Percentiles rank a stretch among this genome's conserved stretches.
Evolutionary conservation across 1,140 invertebrate genomes (phyloP).

Genomic region (Onthophagus taurus): DNA sequence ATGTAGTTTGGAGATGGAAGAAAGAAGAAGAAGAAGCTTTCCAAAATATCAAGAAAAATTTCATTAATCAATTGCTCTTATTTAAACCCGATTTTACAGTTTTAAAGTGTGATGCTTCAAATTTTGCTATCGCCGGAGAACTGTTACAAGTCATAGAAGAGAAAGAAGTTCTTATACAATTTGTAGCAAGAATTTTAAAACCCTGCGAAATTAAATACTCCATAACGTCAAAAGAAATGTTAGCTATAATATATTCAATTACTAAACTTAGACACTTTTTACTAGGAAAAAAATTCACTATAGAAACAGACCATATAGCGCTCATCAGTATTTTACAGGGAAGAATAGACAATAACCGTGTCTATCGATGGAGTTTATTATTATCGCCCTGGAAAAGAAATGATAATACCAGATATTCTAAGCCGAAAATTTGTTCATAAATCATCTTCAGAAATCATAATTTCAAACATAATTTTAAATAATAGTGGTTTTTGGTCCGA

Average conservation of each 20-base stretch:
- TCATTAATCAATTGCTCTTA: constrained; percentile 4
- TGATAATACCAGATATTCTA: too few relatives aligned
- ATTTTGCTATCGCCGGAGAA: background rate
- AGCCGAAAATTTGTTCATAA: background rate
- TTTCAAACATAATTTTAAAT: background rate
- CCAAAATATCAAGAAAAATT: background rate
- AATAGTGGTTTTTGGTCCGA: background rate
- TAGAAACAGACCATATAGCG: too few relatives aligned
- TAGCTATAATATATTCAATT: background rate
- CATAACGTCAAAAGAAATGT: background rate
- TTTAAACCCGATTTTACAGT: constrained; percentile 17
- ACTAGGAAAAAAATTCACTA: constrained; percentile 9
- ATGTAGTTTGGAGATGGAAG: constrained; percentile 3
- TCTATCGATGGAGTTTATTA: background rate
- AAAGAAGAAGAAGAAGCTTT: constrained; percentile 9
- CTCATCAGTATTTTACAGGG: background rate
- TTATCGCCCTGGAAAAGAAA: background rate
- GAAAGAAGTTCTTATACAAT: background rate
- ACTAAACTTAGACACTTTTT: constrained; percentile 3
- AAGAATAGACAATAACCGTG: background rate
- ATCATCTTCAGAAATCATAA: background rate
- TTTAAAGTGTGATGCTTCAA: background rate
- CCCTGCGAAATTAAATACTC: background rate
- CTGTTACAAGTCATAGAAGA: background rate
- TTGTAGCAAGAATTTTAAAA: background rate